A percentile compares a stretch with the other conserved stretches of the same genome.
These are phyloP conservation scores for Chorisops tibialis DNA, from an alignment of 2,888 invertebrate species.

Conservation along the genomic window DNA sequence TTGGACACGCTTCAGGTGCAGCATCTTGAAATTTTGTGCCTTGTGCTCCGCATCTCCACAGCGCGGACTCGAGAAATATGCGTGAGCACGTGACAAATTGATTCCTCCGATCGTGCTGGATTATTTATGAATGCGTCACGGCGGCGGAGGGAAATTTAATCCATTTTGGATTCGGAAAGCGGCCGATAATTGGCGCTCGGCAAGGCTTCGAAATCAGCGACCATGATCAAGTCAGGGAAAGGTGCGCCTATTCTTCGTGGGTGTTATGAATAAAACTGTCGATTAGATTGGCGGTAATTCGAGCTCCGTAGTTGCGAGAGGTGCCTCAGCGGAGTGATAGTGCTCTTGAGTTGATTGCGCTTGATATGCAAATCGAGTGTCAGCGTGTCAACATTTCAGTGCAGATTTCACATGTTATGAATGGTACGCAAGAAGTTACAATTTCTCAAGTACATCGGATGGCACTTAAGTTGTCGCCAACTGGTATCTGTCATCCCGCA, in stretches of 20 bases:
- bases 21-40: neutral
- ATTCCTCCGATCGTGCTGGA: constrained; percentile 3
- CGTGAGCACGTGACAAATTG: constrained; percentile 19
- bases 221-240: too few relatives aligned
- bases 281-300: neutral
- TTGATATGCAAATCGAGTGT: constrained; percentile 8
- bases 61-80: constrained; percentile 6
- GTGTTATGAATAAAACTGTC: too few relatives aligned
- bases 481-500: neutral
- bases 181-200: too few relatives aligned
- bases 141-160: too few relatives aligned
- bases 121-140: neutral
- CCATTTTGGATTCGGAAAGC: too few relatives aligned
- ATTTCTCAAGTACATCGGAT: neutral
- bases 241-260: too few relatives aligned
- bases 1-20: neutral
- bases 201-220: too few relatives aligned
- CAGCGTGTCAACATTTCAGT: neutral
- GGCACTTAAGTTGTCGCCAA: neutral
- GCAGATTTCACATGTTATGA: neutral
- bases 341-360: too few relatives aligned
- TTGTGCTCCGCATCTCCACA: neutral
- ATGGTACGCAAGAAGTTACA: neutral
- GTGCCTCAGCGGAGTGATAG: neutral
- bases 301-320: neutral